Base-by-base conservation (phyloP, 2,797 vertebrate genomes). In the Muscicapa striata region DNA sequence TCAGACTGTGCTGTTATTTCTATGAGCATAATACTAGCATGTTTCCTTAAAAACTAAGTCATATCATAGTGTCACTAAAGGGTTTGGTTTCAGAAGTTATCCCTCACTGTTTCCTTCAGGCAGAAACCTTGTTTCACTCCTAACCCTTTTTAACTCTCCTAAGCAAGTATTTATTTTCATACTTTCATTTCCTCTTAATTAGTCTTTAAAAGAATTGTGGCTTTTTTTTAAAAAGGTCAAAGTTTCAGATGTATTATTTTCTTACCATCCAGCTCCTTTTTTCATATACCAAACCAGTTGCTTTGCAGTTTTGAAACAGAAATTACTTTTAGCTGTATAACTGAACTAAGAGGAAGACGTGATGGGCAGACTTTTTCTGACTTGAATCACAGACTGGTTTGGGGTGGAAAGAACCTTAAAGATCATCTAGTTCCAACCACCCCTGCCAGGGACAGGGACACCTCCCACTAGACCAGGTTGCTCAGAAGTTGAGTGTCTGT, bases 151-250 rank as follows among this genome's bases (percentile, higher is more conserved):
- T 38, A 75, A 27, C 61, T 45, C 54, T 75, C 8, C n/a, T 63
- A 61, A 57, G 32, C 32, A 61, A 52, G 34, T 69, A 38, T 27
- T 83, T 59, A 3, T 43, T 54, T 34, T 32, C 2, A 2, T 3
- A 20, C 27, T 46, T 82, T 89, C 1, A 10, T 82, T 82, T 83
- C 16, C 32, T 3, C 5, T 55, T 68, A 55, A 20, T 64, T 74
- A 62, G 48, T 62, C 40, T 87, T 75, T 85, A 76, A 48, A 88
- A 77, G 5, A 58, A 72, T 17, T 68, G 46, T 15, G 63, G 55
- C 84, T 79, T 94, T 89, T 49, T 74, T 92, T 94, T 84, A 77
- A 38, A 8, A 24, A 83, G 27, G 52, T 80, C 43, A 36, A 61
- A 21, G 23, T 80, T 81, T 86, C 69, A 68, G 26, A 64, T 43